Base-by-base conservation (phyloP, 2,113 vertebrate genomes). In the Anguilla rostrata region DNA sequence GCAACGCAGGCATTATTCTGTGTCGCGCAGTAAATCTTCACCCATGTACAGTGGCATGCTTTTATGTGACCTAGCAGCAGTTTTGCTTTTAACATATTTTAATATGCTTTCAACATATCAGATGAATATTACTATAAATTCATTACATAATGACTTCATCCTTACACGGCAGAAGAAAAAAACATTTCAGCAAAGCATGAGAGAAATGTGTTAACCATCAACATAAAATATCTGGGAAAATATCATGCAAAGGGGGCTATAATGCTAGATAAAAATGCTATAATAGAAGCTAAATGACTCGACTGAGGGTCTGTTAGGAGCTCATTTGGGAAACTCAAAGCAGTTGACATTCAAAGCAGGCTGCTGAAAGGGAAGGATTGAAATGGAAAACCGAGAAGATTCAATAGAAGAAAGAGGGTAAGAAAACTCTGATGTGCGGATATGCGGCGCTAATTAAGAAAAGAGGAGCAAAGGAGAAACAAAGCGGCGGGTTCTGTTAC, bases 361-460 rank as follows among this genome's bases (percentile, higher is more conserved):
- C 34, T 39, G 40, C 39, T 81, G 80, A 81, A 66, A 66, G 43
- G 46, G 46, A 26, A 11, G 40, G 43, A 53, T 66, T 9, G 43
- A 66, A 49, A 41, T 26, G 29, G 66, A 46, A 85, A 43, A 26
- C 5, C 22, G 16, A 16, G 40, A 39, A 20, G 26, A 12, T 29
- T 75, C 26, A 75, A 75, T 34, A 75, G 4, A 29, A 29, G 20
- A 63, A 63, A 63, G 34, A 11, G 0, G 39, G 78, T 8, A 53
- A 80, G 14, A 53, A 80, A 87, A 39, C 84, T 29, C 79, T 84
- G 88, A 80, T 66, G 29, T 66, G 81, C 78, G n/a, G 86, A 88
- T 83, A 90, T 39, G 16, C 60, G 78, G 43, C 86, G 78, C 79
- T 89, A 85, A 89, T 88, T 87, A 88, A 9, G 86, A 22, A 85